These are phyloP conservation scores for Gambusia yucatana DNA, from an alignment of 2,797 vertebrate species.

Conservation along the genomic window DNA sequence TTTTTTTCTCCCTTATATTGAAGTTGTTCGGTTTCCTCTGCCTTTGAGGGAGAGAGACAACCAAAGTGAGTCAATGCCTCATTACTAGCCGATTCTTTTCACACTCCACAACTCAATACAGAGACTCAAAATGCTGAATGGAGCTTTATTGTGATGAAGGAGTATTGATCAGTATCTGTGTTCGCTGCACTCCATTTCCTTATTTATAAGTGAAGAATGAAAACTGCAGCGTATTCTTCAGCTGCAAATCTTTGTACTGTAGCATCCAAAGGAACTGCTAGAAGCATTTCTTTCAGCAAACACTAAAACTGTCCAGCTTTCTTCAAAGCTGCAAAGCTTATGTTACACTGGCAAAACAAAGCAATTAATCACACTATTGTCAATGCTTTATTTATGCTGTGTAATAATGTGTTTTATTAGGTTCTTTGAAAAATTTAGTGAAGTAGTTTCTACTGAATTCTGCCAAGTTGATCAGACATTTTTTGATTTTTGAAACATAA, in stretches of 20 bases:
- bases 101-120: conserved; percentile 27
- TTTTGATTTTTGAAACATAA: conserved; percentile 4
- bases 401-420: not conserved
- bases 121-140: conserved; percentile 40
- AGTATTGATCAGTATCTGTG: conserved; percentile 58
- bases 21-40: not conserved
- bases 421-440: not conserved
- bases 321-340: not conserved
- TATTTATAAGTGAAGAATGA: conserved; percentile 51
- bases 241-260: conserved; percentile 3
- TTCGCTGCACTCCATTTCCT: conserved; percentile 44
- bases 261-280: conserved; percentile 2
- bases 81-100: conserved; percentile 9
- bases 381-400: not conserved
- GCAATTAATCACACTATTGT: not conserved
- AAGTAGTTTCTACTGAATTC: not conserved
- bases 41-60: not conserved
- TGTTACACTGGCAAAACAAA: not conserved
- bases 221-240: conserved; percentile 13
- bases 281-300: conserved; percentile 8
- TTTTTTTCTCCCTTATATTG: not conserved
- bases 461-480: not conserved
- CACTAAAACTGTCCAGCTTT: not conserved
- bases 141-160: conserved; percentile 33
- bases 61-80: conserved; percentile 28